Base-by-base conservation (phyloP, 2,888 invertebrate species). In the Ganaspis brasiliensis region DNA sequence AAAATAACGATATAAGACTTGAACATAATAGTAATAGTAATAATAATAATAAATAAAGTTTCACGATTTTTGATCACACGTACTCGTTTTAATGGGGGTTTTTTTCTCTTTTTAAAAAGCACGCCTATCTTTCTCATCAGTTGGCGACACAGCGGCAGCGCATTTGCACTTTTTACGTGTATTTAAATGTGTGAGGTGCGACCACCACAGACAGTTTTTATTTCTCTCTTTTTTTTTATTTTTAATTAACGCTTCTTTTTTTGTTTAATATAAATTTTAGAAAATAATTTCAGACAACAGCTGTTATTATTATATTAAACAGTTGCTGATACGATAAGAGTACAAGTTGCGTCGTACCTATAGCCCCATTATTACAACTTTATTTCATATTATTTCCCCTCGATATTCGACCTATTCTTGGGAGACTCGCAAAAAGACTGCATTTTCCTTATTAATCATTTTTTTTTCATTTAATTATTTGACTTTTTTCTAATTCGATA, bases 71-170 rank as follows among this genome's bases (percentile, higher is more conserved):
- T 61, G 72, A 57, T 74, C 63, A 45, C 72, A 71, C 57, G 61
- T 49, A 67, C 57, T 76, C 74, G 75, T 76, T 73, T 67, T 21
- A 73, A 74, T 35, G 71, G 71, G 67, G 74, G 77, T 75, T 76
- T 76, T 80, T 56, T 61, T 79, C 77, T 67, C 75, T 67, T 45
- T 21, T 40, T 40, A 45, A 56, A 56, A 81, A 85, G 82, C 80
- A 87, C 87, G 85, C 87, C 86, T 87, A 88, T 87, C 87, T 88
- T 88, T 87, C 86, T 88, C 89, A 88, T 88, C 80, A 84, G 82
- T 83, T 84, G 79, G 84, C 82, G 86, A 87, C 86, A 87, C 87
- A 85, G 77, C 78, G 72, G 74, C 71, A 35, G 72, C 72, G 52
- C 73, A 73, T 73, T 74, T 67, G 55, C 75, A 61, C 70, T 77